Conservation (phyloP, 2,888 invertebrate genomes). For the Mycalesis mineus region DNA sequence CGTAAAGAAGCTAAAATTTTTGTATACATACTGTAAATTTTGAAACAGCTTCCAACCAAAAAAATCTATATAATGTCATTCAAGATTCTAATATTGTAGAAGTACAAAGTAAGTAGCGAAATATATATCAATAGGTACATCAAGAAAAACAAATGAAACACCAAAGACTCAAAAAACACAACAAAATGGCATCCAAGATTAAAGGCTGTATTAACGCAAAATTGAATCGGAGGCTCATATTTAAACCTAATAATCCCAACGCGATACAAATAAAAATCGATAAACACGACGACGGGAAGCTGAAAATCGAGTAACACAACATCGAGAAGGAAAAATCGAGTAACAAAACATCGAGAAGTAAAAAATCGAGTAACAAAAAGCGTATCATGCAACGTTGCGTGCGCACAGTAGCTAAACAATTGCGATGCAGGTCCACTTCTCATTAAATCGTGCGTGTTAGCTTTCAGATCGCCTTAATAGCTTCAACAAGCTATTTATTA, state of each 20-base stretch:
- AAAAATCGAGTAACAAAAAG: slow-evolving; percentile 19
- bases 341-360: slow-evolving; percentile 12
- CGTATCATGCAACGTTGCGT: slow-evolving; percentile 69
- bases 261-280: slow-evolving; percentile 18
- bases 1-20: no score
- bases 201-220: slow-evolving; percentile 20
- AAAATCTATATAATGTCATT: no score
- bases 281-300: slow-evolving; percentile 7
- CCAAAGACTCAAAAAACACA: no score
- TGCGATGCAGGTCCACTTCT: slow-evolving; percentile 26
- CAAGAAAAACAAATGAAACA: not conserved
- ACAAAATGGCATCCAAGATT: slow-evolving; percentile 5
- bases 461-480: slow-evolving; percentile 32
- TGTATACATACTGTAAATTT: no score
- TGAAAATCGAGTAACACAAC: slow-evolving; percentile 16
- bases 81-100: no score
- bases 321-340: slow-evolving; percentile 13
- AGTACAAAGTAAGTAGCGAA: no score
- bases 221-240: slow-evolving; percentile 27
- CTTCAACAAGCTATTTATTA: slow-evolving; percentile 27
- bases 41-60: no score
- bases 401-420: slow-evolving; percentile 40
- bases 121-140: no score
- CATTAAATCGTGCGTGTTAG: slow-evolving; percentile 38
- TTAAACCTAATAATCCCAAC: slow-evolving; percentile 29